These are phyloP conservation scores for Dexiosoma caninum DNA, from an alignment of 2,888 invertebrate genomes.

Conservation along the genomic window DNA sequence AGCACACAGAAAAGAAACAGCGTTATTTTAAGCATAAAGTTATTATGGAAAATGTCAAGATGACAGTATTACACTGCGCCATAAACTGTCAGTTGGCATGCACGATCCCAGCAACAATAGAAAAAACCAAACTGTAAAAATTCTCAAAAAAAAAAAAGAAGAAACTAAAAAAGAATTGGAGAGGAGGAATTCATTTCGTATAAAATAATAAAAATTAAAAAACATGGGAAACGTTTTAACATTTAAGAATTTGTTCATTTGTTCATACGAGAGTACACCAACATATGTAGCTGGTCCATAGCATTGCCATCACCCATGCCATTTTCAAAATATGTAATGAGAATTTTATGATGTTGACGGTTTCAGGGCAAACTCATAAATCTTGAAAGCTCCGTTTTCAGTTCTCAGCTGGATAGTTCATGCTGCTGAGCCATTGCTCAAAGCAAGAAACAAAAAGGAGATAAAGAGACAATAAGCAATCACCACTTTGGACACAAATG, in stretches of 20 bases:
- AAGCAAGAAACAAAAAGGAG: background rate
- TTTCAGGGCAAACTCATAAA: conserved; percentile 60
- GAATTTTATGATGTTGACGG: conserved; percentile 47
- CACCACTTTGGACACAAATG: background rate
- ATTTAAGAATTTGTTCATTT: conserved; percentile 50
- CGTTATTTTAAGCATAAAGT: conserved; percentile 44
- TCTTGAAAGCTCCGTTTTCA: conserved; percentile 32
- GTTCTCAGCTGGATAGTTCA: conserved; percentile 26
- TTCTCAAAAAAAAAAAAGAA: conserved; percentile 7
- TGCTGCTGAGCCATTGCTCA: background rate
- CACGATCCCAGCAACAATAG: conserved; percentile 41
- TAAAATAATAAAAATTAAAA: conserved; percentile 34
- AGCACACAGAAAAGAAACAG: conserved; percentile 50
- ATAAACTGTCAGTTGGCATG: conserved; percentile 13
- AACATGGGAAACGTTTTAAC: conserved; percentile 58
- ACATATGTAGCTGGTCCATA: conserved; percentile 17
- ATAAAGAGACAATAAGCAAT: background rate
- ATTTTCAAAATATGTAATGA: conserved; percentile 44
- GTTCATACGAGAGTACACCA: background rate
- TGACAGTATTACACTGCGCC: conserved; percentile 35
- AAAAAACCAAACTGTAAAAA: conserved; percentile 14
- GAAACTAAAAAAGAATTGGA: conserved; percentile 20
- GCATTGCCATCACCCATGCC: conserved; percentile 40
- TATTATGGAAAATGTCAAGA: conserved; percentile 59
- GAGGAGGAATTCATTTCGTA: conserved; percentile 45